Conservation (phyloP, 2,113 vertebrate genomes). For the Heliornis fulica region DNA sequence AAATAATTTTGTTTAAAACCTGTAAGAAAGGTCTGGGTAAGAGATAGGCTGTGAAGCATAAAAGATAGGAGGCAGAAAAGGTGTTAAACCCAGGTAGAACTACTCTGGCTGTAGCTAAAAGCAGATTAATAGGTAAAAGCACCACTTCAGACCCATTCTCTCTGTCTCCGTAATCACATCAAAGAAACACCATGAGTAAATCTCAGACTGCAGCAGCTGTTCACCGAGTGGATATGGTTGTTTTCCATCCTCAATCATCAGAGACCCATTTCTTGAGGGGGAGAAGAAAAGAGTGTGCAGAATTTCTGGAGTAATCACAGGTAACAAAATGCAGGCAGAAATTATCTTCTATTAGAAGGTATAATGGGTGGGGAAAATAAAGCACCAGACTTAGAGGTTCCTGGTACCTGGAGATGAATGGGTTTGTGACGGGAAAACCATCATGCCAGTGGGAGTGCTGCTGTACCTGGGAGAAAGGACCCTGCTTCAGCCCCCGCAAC, state of each 20-base stretch:
- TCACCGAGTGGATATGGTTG: not conserved
- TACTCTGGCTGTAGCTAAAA: not conserved
- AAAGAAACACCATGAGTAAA: not conserved
- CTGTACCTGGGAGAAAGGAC: not conserved
- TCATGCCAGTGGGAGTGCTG: fast-evolving
- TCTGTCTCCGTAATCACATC: not conserved
- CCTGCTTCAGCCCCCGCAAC: not conserved
- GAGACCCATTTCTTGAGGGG: not conserved
- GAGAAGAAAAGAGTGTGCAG: too few relatives aligned
- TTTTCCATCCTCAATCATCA: not conserved
- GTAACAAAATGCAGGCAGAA: not conserved
- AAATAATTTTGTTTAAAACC: not conserved
- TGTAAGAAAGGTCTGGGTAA: not conserved
- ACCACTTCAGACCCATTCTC: too few relatives aligned
- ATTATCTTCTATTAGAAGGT: not conserved
- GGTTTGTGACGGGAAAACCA: not conserved
- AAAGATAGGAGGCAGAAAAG: not conserved
- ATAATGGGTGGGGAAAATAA: not conserved
- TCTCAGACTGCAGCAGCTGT: not conserved
- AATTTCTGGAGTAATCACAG: not conserved
- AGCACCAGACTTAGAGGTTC: not conserved
- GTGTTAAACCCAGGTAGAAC: not conserved
- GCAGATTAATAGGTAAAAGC: not conserved
- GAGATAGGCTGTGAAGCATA: not conserved
- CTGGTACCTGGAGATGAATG: not conserved